These are phyloP conservation scores for Falco rusticolus DNA, from an alignment of 2,797 vertebrate genomes.

Conservation along the genomic window DNA sequence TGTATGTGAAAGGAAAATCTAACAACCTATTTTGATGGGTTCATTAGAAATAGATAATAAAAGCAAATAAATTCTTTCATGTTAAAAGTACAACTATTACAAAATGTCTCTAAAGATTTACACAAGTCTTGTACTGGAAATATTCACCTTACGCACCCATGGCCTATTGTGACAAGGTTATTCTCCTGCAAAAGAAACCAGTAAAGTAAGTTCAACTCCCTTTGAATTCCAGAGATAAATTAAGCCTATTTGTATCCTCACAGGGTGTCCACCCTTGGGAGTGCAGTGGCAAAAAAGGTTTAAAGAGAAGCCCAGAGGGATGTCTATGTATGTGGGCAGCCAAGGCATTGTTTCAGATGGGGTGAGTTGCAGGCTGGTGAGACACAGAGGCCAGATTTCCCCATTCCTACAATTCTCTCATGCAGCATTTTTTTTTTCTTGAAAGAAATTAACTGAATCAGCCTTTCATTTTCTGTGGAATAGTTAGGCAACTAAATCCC, in stretches of 20 bases:
- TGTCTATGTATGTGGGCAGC: fast-evolving
- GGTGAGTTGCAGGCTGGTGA: background rate
- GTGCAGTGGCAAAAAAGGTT: background rate
- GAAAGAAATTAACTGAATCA: background rate
- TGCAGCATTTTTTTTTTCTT: background rate
- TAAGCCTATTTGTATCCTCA: background rate
- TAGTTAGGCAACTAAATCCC: background rate
- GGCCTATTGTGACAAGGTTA: background rate
- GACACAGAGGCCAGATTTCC: background rate
- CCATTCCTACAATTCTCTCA: background rate
- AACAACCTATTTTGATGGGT: background rate
- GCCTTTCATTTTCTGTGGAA: background rate
- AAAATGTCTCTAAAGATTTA: background rate
- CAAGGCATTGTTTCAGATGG: fast-evolving
- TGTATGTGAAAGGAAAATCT: background rate
- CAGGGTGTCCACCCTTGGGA: background rate
- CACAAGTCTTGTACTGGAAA: background rate
- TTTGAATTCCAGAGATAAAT: background rate
- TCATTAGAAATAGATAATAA: background rate
- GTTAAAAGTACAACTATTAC: background rate
- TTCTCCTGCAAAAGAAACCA: background rate
- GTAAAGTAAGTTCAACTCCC: background rate
- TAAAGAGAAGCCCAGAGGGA: background rate
- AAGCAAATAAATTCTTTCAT: background rate
- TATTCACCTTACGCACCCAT: background rate